These are phyloP conservation scores for Protosalanx chinensis DNA, from an alignment of 2,797 vertebrate genomes.

Conservation along the genomic window DNA sequence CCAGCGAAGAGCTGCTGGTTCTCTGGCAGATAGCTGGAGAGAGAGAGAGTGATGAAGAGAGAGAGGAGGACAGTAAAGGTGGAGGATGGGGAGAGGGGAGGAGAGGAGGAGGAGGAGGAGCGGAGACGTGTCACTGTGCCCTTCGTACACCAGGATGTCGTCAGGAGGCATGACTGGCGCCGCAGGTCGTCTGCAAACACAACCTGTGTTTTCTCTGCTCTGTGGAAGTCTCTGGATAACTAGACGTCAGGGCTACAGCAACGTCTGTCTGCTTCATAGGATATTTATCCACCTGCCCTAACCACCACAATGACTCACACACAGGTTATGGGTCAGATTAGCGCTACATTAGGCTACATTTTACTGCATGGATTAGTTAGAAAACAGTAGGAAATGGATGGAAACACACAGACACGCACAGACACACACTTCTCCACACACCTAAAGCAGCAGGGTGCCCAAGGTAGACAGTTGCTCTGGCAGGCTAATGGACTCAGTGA, in stretches of 20 bases:
- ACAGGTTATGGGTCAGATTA: not conserved
- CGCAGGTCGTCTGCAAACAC: constrained; percentile 24
- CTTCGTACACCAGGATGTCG: constrained; percentile 26
- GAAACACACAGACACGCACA: not conserved
- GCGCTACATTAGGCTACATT: no score
- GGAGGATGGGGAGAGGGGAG: not conserved
- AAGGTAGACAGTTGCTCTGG: not conserved
- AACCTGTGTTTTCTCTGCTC: not conserved
- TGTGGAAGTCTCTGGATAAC: constrained; percentile 3
- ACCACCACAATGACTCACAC: not conserved
- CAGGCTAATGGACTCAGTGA: not conserved
- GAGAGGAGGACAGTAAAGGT: not conserved
- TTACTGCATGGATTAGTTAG: no score
- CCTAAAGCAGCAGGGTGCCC: not conserved
- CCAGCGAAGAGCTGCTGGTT: constrained; percentile 41
- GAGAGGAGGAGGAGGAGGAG: constrained; percentile 13
- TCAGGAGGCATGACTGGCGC: constrained; percentile 31
- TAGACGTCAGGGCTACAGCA: not conserved
- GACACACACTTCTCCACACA: constrained; percentile 15
- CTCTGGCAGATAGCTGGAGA: constrained; percentile 42
- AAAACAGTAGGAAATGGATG: no score
- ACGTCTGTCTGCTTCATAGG: not conserved
- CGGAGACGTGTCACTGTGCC: constrained; percentile 13
- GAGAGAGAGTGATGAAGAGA: constrained; percentile 7
- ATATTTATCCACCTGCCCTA: not conserved